Percentiles rank a stretch among this genome's conserved stretches.
phyloP scores from a whole-genome alignment of 2,888 invertebrate species.

The Epinotia demarniana region DNA sequence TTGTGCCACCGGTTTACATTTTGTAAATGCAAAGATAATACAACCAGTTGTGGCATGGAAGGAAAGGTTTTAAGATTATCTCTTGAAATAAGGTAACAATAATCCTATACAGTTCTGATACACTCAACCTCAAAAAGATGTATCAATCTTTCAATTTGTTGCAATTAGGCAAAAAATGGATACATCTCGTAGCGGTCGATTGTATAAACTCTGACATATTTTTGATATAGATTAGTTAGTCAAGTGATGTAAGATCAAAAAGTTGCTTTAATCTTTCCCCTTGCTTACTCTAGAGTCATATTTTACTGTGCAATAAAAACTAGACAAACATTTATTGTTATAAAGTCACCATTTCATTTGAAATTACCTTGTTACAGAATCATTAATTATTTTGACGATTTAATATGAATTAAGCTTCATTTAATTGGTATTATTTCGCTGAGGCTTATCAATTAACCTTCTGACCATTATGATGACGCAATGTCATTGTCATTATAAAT shows the following conservation, averaged over 20 bases:
- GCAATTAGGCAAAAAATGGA: neutral
- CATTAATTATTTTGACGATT: neutral
- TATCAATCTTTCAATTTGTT: neutral
- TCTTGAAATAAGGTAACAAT: neutral
- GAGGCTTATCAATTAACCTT: constrained; percentile 16
- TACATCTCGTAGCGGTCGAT: neutral
- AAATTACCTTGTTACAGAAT: constrained; percentile 7
- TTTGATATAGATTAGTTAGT: neutral
- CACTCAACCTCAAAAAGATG: neutral
- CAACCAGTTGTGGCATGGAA: constrained; percentile 8
- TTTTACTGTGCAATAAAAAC: neutral
- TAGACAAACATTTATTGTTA: neutral
- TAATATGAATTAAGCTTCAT: neutral
- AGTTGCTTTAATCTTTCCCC: neutral
- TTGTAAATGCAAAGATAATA: constrained; percentile 8
- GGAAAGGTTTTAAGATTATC: neutral
- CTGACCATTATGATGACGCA: constrained; percentile 3
- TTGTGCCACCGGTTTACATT: constrained; percentile 23
- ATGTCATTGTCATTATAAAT: neutral
- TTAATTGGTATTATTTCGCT: neutral
- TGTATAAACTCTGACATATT: neutral
- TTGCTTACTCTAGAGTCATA: neutral
- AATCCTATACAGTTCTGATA: neutral
- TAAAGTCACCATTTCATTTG: neutral
- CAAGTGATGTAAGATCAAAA: too few relatives aligned